These are phyloP conservation scores for Cordylochernes scorpioides DNA, from an alignment of 2,888 invertebrate genomes.

Conservation along the genomic window DNA sequence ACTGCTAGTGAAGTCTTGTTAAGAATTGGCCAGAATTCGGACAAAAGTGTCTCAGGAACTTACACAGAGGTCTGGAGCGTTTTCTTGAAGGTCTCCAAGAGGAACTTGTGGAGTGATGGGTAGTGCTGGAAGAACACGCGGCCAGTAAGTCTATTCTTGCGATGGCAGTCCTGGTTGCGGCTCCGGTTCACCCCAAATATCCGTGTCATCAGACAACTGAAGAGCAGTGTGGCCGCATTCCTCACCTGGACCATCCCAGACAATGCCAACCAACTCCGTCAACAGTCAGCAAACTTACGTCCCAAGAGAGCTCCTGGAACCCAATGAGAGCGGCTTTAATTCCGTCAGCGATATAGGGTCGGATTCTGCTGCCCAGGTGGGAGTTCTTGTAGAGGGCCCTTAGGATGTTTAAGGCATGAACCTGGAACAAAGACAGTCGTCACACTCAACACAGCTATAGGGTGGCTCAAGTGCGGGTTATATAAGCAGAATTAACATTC, in stretches of 20 bases:
- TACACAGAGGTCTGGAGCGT: too few relatives aligned
- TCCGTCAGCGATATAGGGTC: slow-evolving; percentile 38
- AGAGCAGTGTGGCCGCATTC: slow-evolving; percentile 58
- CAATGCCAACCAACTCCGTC: too few relatives aligned
- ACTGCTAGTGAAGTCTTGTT: too few relatives aligned
- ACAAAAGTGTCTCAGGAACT: too few relatives aligned
- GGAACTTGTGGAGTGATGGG: slow-evolving; percentile 34
- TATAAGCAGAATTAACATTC: too few relatives aligned
- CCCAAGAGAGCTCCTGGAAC: slow-evolving; percentile 46
- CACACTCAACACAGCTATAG: too few relatives aligned
- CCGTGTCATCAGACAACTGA: slow-evolving; percentile 50
- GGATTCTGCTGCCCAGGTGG: slow-evolving; percentile 40
- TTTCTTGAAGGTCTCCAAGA: too few relatives aligned
- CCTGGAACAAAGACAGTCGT: slow-evolving; percentile 14
- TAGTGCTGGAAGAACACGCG: slow-evolving; percentile 48
- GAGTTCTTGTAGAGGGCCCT: slow-evolving; percentile 50
- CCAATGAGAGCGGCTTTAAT: slow-evolving; percentile 42
- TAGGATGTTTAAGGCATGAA: slow-evolving; percentile 63
- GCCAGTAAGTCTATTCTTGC: slow-evolving; percentile 24
- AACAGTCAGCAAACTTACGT: too few relatives aligned
- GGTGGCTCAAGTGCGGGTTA: too few relatives aligned
- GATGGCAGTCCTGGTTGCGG: slow-evolving; percentile 27
- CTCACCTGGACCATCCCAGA: slow-evolving; percentile 21
- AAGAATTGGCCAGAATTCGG: too few relatives aligned
- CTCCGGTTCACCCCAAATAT: slow-evolving; percentile 49